Evolutionary conservation across 2,888 invertebrate genomes (phyloP).

Genomic region (Lasioglossum pauxillum): DNA sequence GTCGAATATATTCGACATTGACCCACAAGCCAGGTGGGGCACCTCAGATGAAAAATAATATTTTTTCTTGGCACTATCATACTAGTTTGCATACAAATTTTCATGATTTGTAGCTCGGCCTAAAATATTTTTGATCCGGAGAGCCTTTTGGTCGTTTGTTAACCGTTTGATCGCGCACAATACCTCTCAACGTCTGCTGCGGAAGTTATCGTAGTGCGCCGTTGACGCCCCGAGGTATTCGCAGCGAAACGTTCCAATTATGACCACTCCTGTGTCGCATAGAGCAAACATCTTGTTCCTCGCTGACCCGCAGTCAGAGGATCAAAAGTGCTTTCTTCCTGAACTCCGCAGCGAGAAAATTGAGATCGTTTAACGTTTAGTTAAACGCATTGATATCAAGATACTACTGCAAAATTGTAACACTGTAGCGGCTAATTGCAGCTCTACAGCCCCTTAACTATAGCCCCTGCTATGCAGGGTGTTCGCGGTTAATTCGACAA

Average conservation of each 20-base stretch:
- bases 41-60: no score
- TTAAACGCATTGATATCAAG: neutral
- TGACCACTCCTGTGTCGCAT: neutral
- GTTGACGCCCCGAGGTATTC: neutral
- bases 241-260: neutral
- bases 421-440: no score
- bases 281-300: neutral
- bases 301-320: neutral
- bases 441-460: no score
- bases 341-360: neutral
- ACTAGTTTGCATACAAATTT: no score
- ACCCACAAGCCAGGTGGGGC: no score
- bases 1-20: no score
- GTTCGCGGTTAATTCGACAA: no score
- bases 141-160: neutral
- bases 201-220: neutral
- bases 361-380: neutral
- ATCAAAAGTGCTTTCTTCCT: neutral
- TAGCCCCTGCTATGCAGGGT: no score
- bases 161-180: neutral
- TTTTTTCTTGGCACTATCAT: no score
- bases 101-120: no score
- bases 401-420: neutral
- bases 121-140: no score
- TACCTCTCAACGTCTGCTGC: neutral